Evolutionary conservation across 2,888 invertebrate genomes (phyloP), one percentile per base, ranked within the genome.

Genomic region (Sicus ferrugineus): DNA sequence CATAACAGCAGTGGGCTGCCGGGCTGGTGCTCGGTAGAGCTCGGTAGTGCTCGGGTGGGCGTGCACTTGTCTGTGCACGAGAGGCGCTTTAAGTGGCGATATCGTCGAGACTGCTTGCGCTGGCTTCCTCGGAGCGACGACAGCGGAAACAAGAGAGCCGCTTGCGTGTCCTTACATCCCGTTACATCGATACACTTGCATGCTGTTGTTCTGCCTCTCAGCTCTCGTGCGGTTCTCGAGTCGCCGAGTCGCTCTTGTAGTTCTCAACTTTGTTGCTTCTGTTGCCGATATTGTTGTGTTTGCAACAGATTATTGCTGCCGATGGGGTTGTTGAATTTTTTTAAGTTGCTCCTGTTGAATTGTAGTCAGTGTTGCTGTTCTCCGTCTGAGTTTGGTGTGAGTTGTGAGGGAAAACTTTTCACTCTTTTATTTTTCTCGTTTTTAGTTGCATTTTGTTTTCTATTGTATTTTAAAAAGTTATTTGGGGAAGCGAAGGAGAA

Each of bases 41-140:
- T 34, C n/a, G 38, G 61, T 48, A 23, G 59, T 59, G 54, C 65
- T 14, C 31, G 34, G 58, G 31, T 67, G 42, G 16, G 34, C 28
- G 58, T 56, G 58, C 59, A 16, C 56, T 34, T 38, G 63, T 14
- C 48, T 28, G 28, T n/a, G 14, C 16, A 46, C n/a, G 23, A 19
- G 50, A 21, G n/a, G 23, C 50, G 50, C 23, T 50, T 46, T n/a
- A n/a, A 34, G 4, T 46, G 50, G 11, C 46, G 46, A 3, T 46
- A 4, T 46, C 46, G 19, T 46, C 46, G 38, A n/a, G 46, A 46
- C 28, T 54, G 6, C 54, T 26, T 2, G 11, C 26, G 54, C 23
- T 28, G 3, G 3, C 11, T 9, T 42, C 2, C 28, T 23, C 14
- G 28, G 14, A 26, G 54, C 23, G 28, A 23, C 54, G 16, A 26